phyloP scores from a whole-genome alignment of 1,140 invertebrate species.

The Proctacanthus coquilletti region DNA sequence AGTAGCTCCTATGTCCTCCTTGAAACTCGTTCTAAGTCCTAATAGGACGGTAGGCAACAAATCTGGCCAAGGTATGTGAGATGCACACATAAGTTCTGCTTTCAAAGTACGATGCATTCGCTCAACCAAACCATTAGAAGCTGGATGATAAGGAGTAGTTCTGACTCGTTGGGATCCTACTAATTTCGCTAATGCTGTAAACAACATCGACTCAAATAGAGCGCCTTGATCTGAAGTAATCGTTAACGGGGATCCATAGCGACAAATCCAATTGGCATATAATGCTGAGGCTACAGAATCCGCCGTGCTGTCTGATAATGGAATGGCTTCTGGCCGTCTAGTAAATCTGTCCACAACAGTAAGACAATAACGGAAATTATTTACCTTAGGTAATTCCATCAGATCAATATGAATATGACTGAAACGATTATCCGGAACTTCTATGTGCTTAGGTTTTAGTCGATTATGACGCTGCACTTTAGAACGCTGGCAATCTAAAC shows the following conservation, averaged over 20 bases:
- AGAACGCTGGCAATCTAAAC: background rate
- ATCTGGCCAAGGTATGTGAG: conserved; percentile 7
- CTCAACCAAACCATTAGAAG: conserved; percentile 29
- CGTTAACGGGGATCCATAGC: conserved; percentile 17
- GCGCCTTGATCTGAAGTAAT: conserved; percentile 23
- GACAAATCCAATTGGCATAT: conserved; percentile 14
- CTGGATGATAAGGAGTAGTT: conserved; percentile 28
- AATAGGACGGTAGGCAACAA: conserved; percentile 14
- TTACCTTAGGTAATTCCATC: conserved; percentile 14
- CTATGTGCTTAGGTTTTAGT: background rate
- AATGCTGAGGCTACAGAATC: conserved; percentile 11
- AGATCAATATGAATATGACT: conserved; percentile 4
- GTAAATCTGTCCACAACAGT: conserved; percentile 33
- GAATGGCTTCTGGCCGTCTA: conserved; percentile 31
- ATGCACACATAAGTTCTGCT: conserved; percentile 14
- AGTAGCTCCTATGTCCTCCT: conserved; percentile 7
- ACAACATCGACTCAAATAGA: conserved; percentile 25
- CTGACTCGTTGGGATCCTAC: conserved; percentile 14
- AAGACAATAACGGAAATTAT: conserved; percentile 25
- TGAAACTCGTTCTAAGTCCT: conserved; percentile 10
- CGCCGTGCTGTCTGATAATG: conserved; percentile 26
- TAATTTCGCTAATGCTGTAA: conserved; percentile 11
- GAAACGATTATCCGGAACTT: background rate
- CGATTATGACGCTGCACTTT: background rate
- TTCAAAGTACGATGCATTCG: conserved; percentile 30